Evolutionary conservation across 2,797 vertebrate species (phyloP).

Genomic region (Graptemys geographica): DNA sequence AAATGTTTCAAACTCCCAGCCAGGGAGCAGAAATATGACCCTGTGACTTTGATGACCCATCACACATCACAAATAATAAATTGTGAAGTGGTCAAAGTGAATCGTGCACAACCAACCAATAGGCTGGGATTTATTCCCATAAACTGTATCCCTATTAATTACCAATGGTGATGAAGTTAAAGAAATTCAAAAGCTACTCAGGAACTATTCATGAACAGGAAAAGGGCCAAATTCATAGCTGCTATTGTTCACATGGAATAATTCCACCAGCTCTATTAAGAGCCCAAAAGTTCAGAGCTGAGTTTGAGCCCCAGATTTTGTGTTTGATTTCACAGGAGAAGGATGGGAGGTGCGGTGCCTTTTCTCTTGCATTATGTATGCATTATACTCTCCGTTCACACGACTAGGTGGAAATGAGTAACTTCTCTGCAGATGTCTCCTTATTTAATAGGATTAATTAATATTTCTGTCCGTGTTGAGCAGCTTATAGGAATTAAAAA

Average conservation of each 20-base stretch:
- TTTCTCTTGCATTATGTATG: constrained; percentile 16
- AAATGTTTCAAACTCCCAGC: neutral
- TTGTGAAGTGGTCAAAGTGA: constrained; percentile 44
- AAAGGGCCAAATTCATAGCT: constrained; percentile 18
- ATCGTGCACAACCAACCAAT: neutral
- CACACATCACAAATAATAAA: neutral
- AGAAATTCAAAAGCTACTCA: neutral
- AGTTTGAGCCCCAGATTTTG: neutral
- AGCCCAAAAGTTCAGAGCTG: constrained; percentile 22
- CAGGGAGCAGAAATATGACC: neutral
- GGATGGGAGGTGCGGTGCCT: constrained; percentile 21
- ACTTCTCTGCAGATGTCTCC: constrained; percentile 47
- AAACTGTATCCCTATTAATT: constrained; percentile 32
- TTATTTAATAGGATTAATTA: constrained; percentile 75
- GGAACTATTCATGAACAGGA: constrained; percentile 22
- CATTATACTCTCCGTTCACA: constrained; percentile 43
- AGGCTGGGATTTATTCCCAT: constrained; percentile 27
- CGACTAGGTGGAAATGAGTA: constrained; percentile 8
- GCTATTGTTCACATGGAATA: constrained; percentile 37
- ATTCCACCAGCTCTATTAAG: constrained; percentile 38
- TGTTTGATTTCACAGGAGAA: constrained; percentile 37
- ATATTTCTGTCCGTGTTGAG: constrained; percentile 66
- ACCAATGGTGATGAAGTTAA: constrained; percentile 28
- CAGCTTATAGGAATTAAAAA: constrained; percentile 64
- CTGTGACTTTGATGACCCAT: neutral